A percentile compares a stretch with the other conserved stretches of the same genome.
Evolutionary conservation across 2,888 invertebrate species (phyloP).

Genomic region (Sclerodermus sp.): DNA sequence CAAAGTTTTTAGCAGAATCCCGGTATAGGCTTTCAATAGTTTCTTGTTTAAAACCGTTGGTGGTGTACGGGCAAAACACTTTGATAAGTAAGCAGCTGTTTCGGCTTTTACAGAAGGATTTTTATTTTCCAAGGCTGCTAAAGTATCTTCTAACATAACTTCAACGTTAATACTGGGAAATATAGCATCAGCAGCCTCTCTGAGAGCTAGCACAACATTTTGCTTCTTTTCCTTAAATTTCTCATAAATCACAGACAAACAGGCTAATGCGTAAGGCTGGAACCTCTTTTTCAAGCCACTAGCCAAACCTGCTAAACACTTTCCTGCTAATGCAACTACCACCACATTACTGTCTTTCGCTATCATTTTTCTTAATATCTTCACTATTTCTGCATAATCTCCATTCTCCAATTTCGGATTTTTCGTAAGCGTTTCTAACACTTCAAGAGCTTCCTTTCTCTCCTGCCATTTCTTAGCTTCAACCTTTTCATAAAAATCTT

Average conservation of each 20-base stretch:
- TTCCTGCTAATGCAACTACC: conserved; percentile 83
- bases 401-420: conserved; percentile 86
- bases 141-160: conserved; percentile 80
- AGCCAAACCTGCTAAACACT: conserved; percentile 81
- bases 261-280: conserved; percentile 77
- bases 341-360: conserved; percentile 95
- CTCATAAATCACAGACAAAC: conserved; percentile 79
- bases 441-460: conserved; percentile 88
- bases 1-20: conserved; percentile 75
- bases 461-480: conserved; percentile 98
- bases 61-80: conserved; percentile 80
- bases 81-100: conserved; percentile 79
- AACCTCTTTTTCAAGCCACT: conserved; percentile 86
- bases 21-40: conserved; percentile 79
- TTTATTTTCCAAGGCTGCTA: conserved; percentile 86
- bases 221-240: conserved; percentile 98
- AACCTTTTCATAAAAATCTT: conserved; percentile 92
- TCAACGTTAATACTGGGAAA: conserved; percentile 79
- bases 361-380: conserved; percentile 86
- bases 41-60: conserved; percentile 87
- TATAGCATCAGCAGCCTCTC: conserved; percentile 89
- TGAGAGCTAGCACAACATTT: conserved; percentile 81
- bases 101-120: conserved; percentile 89
- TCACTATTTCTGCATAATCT: conserved; percentile 88
- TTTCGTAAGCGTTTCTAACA: conserved; percentile 75